Evolutionary conservation across 1,140 invertebrate species (phyloP).

Genomic region (Trachelipus rathkii): DNA sequence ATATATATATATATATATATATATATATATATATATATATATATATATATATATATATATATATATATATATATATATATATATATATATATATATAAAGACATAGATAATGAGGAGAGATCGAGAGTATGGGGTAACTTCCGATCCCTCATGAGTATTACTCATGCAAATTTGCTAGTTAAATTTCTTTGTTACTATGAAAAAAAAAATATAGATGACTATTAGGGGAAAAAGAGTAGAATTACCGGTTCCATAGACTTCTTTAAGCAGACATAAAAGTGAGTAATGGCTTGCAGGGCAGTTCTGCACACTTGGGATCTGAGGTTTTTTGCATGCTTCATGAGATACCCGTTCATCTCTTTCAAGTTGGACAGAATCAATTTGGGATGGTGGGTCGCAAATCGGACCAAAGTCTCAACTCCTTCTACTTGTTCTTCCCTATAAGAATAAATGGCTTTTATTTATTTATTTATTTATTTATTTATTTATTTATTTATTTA

Average conservation of each 20-base stretch:
- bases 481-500: no score
- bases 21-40: constrained; percentile 12
- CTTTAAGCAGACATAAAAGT: constrained; percentile 66
- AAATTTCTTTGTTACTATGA: no score
- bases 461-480: no score
- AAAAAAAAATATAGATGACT: no score
- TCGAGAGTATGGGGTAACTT: no score
- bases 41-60: constrained; percentile 16
- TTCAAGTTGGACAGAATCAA: constrained; percentile 58
- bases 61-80: constrained; percentile 17
- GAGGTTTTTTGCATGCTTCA: constrained; percentile 74
- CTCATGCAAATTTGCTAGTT: no score
- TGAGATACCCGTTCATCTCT: constrained; percentile 64
- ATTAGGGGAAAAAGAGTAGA: no score
- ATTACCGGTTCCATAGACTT: constrained; percentile 71
- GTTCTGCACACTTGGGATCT: constrained; percentile 83
- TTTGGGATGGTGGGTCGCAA: constrained; percentile 68
- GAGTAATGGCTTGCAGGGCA: constrained; percentile 71
- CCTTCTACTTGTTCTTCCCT: constrained; percentile 79
- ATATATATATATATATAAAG: constrained; percentile 1
- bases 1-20: not conserved
- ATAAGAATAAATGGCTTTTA: not conserved
- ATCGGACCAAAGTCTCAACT: constrained; percentile 64
- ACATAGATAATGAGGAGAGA: no score
- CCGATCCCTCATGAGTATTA: no score